Conservation (phyloP, 2,113 vertebrate species). For the Labrus mixtus region DNA sequence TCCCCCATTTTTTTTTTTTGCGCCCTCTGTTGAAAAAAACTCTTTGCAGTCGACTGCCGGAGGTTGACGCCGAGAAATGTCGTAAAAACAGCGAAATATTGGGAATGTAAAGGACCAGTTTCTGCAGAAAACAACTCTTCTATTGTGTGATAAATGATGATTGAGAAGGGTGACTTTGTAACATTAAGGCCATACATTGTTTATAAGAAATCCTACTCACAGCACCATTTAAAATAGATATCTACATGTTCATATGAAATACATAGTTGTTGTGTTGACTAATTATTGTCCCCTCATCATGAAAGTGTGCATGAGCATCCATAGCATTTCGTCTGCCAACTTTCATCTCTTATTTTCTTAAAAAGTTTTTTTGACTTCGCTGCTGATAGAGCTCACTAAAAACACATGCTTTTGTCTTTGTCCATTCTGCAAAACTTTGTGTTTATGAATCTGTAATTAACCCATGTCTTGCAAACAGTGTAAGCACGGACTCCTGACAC, state of each 20-base stretch:
- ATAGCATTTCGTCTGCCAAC: neutral
- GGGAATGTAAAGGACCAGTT: neutral
- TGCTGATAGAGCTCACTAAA: neutral
- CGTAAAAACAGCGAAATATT: neutral
- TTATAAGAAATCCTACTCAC: too few relatives aligned
- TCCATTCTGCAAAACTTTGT: constrained; percentile 14
- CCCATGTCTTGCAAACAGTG: constrained; percentile 11
- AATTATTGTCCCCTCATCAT: neutral
- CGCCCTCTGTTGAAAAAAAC: neutral
- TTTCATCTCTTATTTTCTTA: neutral
- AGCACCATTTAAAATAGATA: too few relatives aligned
- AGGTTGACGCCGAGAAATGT: neutral
- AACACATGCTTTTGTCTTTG: constrained; percentile 1
- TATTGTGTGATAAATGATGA: neutral
- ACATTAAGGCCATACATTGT: too few relatives aligned
- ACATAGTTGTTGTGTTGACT: neutral
- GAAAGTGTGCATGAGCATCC: neutral
- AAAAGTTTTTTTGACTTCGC: neutral
- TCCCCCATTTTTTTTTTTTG: too few relatives aligned
- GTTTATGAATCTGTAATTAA: constrained; percentile 48
- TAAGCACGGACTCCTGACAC: constrained; percentile 50
- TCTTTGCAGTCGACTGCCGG: neutral
- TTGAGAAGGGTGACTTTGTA: neutral
- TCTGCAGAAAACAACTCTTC: neutral
- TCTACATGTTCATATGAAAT: too few relatives aligned